A percentile compares a stretch with the other conserved stretches of the same genome.
Evolutionary conservation across 2,888 invertebrate genomes (phyloP).

Genomic region (Embidobia sp.): DNA sequence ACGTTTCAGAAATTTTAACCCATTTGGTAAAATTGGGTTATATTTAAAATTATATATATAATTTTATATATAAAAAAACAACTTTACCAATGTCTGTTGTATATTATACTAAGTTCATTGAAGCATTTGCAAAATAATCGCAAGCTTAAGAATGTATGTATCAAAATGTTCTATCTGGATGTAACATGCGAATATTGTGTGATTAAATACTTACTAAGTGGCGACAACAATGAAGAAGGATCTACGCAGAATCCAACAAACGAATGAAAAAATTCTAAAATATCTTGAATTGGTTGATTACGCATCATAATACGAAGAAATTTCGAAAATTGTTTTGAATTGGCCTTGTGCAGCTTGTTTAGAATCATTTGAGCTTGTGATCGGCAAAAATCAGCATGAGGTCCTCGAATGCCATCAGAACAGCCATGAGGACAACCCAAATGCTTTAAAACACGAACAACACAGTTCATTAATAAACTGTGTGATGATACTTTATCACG

Average conservation of each 20-base stretch:
- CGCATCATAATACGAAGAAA: constrained; percentile 90
- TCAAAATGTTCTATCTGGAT: constrained; percentile 23
- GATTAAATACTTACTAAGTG: constrained; percentile 88
- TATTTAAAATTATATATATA: too few relatives aligned
- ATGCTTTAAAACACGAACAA: constrained; percentile 89
- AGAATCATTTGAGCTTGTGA: constrained; percentile 92
- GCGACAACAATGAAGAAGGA: constrained; percentile 91
- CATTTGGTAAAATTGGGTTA: too few relatives aligned
- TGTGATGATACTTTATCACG: constrained; percentile 83
- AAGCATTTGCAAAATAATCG: constrained; percentile 47
- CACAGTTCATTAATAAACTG: constrained; percentile 88
- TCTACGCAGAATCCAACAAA: constrained; percentile 98
- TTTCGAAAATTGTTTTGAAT: constrained; percentile 85
- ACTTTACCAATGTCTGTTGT: too few relatives aligned
- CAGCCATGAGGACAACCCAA: constrained; percentile 98
- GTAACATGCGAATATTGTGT: neutral
- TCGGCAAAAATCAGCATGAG: constrained; percentile 94
- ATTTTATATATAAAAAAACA: too few relatives aligned
- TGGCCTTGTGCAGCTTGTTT: constrained; percentile 88
- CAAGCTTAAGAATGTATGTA: constrained; percentile 51
- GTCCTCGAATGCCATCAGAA: constrained; percentile 88
- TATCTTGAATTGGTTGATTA: constrained; percentile 89
- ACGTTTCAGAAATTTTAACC: too few relatives aligned
- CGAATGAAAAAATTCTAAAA: constrained; percentile 96
- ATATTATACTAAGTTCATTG: neutral